phyloP scores from a whole-genome alignment of 2,888 invertebrate genomes.

The Osmoderma eremita region DNA sequence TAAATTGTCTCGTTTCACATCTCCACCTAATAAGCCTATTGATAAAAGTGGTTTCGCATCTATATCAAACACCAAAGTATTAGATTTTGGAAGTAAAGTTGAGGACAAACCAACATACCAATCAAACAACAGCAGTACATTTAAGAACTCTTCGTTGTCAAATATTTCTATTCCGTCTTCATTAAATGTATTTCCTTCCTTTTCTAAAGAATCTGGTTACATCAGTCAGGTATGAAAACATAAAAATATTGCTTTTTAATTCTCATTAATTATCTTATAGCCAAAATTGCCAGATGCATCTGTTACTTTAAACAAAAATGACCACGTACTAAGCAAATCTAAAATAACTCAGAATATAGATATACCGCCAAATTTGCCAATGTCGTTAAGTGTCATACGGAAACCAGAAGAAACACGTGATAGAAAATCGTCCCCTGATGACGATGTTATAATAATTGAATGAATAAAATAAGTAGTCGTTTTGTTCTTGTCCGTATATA shows the following conservation, averaged over 20 bases:
- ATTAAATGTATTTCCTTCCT: constrained; percentile 54
- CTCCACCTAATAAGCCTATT: constrained; percentile 21
- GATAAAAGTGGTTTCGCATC: constrained; percentile 34
- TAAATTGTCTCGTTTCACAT: constrained; percentile 20
- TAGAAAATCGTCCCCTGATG: constrained; percentile 51
- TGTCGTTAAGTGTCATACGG: constrained; percentile 53
- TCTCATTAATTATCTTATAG: constrained; percentile 14
- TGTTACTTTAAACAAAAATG: constrained; percentile 25
- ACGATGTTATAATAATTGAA: constrained; percentile 57
- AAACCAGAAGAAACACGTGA: constrained; percentile 49
- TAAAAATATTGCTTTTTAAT: constrained; percentile 6
- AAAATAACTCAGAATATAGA: constrained; percentile 34
- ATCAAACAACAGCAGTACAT: constrained; percentile 34
- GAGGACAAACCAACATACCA: constrained; percentile 29
- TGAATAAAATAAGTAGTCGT: constrained; percentile 33
- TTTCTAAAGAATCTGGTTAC: constrained; percentile 58
- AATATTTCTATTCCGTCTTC: constrained; percentile 50
- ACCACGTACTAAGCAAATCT: constrained; percentile 27
- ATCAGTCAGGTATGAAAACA: constrained; percentile 58
- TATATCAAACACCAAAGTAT: constrained; percentile 19
- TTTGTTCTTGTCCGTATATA: neutral
- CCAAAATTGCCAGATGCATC: constrained; percentile 31
- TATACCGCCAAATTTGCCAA: constrained; percentile 49
- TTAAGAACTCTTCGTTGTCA: constrained; percentile 42
- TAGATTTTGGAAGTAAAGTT: constrained; percentile 37